phyloP scores from a whole-genome alignment of 2,113 vertebrate genomes.

The Elephantulus edwardii region DNA sequence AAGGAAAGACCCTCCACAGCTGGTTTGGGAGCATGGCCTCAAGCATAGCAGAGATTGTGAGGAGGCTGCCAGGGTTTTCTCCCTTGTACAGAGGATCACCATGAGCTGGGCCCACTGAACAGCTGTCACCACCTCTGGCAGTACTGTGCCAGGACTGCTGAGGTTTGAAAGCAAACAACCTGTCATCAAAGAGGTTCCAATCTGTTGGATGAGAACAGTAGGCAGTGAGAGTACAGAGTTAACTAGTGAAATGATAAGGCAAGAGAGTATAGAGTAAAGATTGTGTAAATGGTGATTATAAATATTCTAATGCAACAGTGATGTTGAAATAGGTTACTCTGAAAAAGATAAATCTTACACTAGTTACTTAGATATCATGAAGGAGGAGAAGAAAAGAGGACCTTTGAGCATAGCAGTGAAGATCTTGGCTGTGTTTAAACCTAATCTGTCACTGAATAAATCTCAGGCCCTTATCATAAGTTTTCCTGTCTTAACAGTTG shows the following conservation, averaged over 20 bases:
- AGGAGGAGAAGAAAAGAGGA: background rate
- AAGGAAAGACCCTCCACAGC: too few species aligned
- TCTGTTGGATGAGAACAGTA: background rate
- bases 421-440: slow-evolving; percentile 9
- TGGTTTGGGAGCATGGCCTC: too few species aligned
- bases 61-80: too few species aligned
- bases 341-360: background rate
- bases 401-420: background rate
- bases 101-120: too few species aligned
- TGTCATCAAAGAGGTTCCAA: background rate
- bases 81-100: too few species aligned
- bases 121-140: background rate
- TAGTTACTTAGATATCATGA: background rate
- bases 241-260: too few species aligned
- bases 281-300: too few species aligned
- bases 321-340: background rate
- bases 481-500: background rate
- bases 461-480: background rate
- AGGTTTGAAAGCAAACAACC: background rate
- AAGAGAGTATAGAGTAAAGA: background rate
- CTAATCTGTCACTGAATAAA: background rate
- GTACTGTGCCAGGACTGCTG: background rate
- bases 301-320: too few species aligned
- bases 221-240: background rate
- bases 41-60: too few species aligned